Evolutionary conservation across 2,888 invertebrate genomes (phyloP), one percentile per base, ranked within the genome.

Genomic region (Oasisia sp.): DNA sequence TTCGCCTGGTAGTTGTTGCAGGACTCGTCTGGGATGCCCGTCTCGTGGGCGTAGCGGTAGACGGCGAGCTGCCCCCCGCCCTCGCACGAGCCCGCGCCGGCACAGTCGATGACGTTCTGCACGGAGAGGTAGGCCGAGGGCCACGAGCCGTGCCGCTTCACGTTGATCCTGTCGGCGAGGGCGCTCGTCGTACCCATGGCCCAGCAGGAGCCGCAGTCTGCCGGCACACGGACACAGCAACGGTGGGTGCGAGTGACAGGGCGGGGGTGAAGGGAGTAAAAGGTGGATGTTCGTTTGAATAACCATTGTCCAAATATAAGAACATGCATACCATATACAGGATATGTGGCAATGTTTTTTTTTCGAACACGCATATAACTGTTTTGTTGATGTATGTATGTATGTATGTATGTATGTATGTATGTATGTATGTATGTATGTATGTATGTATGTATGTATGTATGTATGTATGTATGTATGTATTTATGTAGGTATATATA

Each of bases 1-100:
- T 96, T 96, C 14, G 97, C 97, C 93, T 97, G 97, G 94, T 97
- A 97, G 95, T 97, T 97, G 94, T 97, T 97, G 94, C 97, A 97
- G 0, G 97, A 96, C 93, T 97, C 97, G 94, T 97, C 97, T 32
- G 96, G 96, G 91, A 97, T 96, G 89, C 97, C 97, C 92, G 95
- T 94, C 32, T 95, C 94, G 93, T 97, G 95, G 5, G 97, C 97
- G 94, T 97, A 97, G 91, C 95, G 93, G 94, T 96, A 97, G 27
- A 97, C 97, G 7, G 95, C 95, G 4, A 95, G 94, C 92, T 96
- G 94, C 91, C 95, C 95, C 0, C 96, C 96, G 0, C 96, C 96
- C 9, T 95, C 94, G 93, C 97, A 97, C 14, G 95, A 95, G 5
- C 97, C 97, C 11, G 97, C 96, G 89, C 95, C 94, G 3, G 95